These are phyloP conservation scores for Orbicella faveolata DNA, from an alignment of 64 coral and sea anemone species.

Conservation along the genomic window DNA sequence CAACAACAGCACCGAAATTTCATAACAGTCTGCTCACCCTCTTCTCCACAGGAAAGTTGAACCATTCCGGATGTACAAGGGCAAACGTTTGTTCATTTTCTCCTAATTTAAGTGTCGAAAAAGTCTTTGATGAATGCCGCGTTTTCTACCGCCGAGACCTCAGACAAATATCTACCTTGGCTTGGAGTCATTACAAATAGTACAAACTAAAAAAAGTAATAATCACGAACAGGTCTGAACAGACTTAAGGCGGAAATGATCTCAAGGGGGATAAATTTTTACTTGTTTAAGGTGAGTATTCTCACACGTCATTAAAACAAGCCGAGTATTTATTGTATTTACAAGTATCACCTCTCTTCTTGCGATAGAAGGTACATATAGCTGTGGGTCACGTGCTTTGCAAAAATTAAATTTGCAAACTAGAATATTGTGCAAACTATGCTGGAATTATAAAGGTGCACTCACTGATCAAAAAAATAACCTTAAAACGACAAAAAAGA, in stretches of 20 bases:
- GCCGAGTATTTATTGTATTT: not conserved
- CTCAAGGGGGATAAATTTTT: not conserved
- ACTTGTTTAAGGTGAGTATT: not conserved
- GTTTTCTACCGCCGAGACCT: not conserved
- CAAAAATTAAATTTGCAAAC: no score
- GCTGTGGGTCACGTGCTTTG: no score
- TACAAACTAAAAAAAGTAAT: not conserved
- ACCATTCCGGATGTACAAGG: not conserved
- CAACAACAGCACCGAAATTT: not conserved
- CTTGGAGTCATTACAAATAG: not conserved
- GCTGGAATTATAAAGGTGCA: no score
- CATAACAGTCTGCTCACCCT: not conserved
- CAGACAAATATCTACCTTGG: not conserved
- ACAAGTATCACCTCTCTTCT: not conserved
- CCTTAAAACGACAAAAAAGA: no score
- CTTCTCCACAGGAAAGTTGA: not conserved
- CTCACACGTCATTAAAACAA: not conserved
- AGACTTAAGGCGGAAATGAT: not conserved
- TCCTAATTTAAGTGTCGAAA: not conserved
- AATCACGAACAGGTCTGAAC: not conserved
- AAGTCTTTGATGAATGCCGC: slow-evolving; percentile 19
- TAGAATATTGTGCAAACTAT: no score
- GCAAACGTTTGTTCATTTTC: not conserved
- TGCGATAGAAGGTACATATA: not conserved
- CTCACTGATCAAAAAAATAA: no score